Evolutionary conservation across 2,888 invertebrate genomes (phyloP).

Genomic region (Pachliopta kotzebuea): DNA sequence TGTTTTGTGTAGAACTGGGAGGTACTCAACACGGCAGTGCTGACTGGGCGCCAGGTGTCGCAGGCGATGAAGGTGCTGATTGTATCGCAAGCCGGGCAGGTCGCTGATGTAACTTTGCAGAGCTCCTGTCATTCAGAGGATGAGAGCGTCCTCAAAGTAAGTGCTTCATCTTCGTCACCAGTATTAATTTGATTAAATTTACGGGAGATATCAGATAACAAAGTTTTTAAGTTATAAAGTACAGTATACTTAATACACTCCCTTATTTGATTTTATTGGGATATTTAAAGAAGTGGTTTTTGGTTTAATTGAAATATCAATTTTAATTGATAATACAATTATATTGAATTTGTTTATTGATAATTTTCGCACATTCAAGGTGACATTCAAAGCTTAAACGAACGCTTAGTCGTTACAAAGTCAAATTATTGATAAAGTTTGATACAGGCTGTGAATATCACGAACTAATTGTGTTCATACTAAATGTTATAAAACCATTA

Average conservation of each 20-base stretch:
- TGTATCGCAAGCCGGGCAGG: slow-evolving; percentile 95
- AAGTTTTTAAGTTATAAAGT: background rate
- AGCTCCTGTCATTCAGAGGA: slow-evolving; percentile 97
- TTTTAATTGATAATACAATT: background rate
- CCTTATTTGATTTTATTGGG: no score
- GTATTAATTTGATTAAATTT: slow-evolving; percentile 2
- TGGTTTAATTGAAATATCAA: background rate
- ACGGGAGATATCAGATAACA: slow-evolving; percentile 17
- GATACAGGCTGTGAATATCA: no score
- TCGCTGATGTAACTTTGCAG: slow-evolving; percentile 96
- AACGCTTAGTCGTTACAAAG: no score
- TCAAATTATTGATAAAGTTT: no score
- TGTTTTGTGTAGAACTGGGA: slow-evolving; percentile 90
- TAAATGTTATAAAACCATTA: no score
- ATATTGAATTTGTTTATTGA: no score
- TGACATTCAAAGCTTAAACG: no score
- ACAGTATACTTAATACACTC: background rate
- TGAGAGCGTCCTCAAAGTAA: slow-evolving; percentile 96
- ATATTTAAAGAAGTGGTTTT: no score
- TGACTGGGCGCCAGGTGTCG: slow-evolving; percentile 96
- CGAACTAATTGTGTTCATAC: no score
- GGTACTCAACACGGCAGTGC: slow-evolving; percentile 95
- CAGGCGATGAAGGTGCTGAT: slow-evolving; percentile 97
- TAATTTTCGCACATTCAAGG: no score
- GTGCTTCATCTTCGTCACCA: slow-evolving; percentile 13